Conservation (phyloP, 2,797 vertebrate genomes). For the Scarus forsteni region DNA sequence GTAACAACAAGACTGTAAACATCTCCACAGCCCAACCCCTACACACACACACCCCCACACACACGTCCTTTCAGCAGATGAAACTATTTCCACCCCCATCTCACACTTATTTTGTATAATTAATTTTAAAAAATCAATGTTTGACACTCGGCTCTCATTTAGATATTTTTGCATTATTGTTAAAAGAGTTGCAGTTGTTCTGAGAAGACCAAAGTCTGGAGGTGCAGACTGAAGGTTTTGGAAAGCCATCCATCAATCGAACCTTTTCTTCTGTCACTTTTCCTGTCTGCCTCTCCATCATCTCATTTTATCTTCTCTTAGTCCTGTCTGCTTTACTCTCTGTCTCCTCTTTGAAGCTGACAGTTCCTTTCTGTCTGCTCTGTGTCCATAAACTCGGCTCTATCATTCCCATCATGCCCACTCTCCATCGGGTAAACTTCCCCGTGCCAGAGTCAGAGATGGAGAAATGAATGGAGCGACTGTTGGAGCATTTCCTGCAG, state of each 20-base stretch:
- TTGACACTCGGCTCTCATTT: too few species aligned
- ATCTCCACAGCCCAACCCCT: too few species aligned
- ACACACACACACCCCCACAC: too few species aligned
- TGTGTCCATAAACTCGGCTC: conserved; percentile 47
- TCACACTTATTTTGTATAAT: too few species aligned
- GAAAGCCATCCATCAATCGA: conserved; percentile 31
- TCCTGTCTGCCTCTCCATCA: conserved; percentile 48
- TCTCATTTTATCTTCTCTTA: conserved; percentile 48
- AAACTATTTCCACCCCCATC: too few species aligned
- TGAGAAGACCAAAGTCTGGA: conserved; percentile 8
- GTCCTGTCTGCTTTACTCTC: conserved; percentile 24
- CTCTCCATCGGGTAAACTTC: conserved; percentile 49
- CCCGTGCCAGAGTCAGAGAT: conserved; percentile 32
- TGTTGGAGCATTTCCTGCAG: conserved; percentile 17
- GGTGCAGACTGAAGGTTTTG: conserved; percentile 26
- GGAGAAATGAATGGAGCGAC: conserved; percentile 41
- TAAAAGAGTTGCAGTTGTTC: not conserved
- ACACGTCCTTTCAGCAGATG: too few species aligned
- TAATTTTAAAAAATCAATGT: too few species aligned
- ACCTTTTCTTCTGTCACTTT: conserved; percentile 23
- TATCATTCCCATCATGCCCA: conserved; percentile 47
- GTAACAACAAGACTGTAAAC: too few species aligned
- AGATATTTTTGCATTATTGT: not conserved
- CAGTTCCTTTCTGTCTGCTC: conserved; percentile 55
- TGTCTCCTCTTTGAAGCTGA: conserved; percentile 57